Percentiles rank a stretch among this genome's conserved stretches.
These are phyloP conservation scores for Antidorcas marsupialis DNA, from an alignment of 2,113 vertebrate species.

Conservation along the genomic window DNA sequence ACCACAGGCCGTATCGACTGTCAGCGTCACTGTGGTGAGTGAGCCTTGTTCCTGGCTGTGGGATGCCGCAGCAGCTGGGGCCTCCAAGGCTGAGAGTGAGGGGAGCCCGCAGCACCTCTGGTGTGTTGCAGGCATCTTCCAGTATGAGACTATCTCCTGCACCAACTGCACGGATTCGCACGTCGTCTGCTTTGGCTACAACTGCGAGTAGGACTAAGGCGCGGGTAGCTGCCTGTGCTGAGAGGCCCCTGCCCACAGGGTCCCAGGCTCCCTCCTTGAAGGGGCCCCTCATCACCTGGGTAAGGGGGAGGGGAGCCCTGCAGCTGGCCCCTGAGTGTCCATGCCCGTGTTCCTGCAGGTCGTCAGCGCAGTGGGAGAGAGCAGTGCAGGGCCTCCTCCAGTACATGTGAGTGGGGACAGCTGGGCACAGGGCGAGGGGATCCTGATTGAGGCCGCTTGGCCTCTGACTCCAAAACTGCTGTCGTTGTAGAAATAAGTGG, in stretches of 20 bases:
- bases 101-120: not conserved
- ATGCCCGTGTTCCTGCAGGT: not conserved
- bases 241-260: not conserved
- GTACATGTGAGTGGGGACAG: conserved; percentile 61
- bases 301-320: not conserved
- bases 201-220: conserved; percentile 57
- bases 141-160: conserved; percentile 61
- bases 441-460: rapidly evolving
- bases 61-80: rapidly evolving
- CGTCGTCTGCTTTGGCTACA: conserved; percentile 69
- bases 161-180: conserved; percentile 40
- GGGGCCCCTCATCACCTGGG: not conserved
- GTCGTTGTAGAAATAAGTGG: conserved; percentile 46
- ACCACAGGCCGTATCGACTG: conserved; percentile 61
- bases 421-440: not conserved
- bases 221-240: not conserved
- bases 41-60: not conserved
- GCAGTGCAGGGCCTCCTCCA: conserved; percentile 59
- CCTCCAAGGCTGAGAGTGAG: not conserved
- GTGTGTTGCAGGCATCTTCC: conserved; percentile 59
- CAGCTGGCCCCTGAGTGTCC: not conserved
- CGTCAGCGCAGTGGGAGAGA: conserved; percentile 35
- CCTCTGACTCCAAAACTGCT: not conserved
- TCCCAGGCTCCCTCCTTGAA: not conserved
- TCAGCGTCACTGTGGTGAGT: conserved; percentile 73